phyloP scores from a whole-genome alignment of 2,797 vertebrate genomes.

The Eurystomus glaucurus region DNA sequence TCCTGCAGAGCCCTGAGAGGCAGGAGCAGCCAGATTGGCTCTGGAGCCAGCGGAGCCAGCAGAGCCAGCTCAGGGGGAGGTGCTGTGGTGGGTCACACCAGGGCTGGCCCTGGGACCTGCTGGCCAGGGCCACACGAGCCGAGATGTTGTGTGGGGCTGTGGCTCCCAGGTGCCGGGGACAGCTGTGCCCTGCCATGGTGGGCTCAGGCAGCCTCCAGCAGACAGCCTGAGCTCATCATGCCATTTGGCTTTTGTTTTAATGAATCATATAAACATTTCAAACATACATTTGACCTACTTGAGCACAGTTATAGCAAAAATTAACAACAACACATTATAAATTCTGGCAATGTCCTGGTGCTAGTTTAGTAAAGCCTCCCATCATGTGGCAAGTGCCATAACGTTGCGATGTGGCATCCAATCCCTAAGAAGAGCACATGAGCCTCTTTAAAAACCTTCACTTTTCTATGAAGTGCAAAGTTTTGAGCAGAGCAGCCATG shows the following conservation, averaged over 20 bases:
- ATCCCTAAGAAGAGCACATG: background rate
- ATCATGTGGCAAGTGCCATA: rapidly evolving
- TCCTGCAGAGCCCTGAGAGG: background rate
- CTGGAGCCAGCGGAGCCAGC: too few relatives aligned
- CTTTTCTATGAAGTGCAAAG: background rate
- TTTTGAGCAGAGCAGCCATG: background rate
- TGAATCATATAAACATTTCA: background rate
- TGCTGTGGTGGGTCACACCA: rapidly evolving
- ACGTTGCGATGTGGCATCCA: background rate
- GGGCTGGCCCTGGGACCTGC: background rate
- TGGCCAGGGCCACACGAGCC: rapidly evolving
- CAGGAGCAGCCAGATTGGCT: background rate
- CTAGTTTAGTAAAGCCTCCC: background rate
- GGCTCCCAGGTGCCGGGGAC: background rate
- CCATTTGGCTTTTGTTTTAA: background rate
- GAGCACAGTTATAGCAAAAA: background rate
- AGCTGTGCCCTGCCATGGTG: background rate
- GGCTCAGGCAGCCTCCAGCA: rapidly evolving
- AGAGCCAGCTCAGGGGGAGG: background rate
- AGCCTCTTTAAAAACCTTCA: background rate
- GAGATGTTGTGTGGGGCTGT: rapidly evolving
- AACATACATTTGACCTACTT: background rate
- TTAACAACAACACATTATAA: background rate
- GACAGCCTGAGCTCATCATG: rapidly evolving
- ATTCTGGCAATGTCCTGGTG: background rate